These are phyloP conservation scores for Anthopleura sola DNA, from an alignment of 64 coral and sea anemone species.

Conservation along the genomic window DNA sequence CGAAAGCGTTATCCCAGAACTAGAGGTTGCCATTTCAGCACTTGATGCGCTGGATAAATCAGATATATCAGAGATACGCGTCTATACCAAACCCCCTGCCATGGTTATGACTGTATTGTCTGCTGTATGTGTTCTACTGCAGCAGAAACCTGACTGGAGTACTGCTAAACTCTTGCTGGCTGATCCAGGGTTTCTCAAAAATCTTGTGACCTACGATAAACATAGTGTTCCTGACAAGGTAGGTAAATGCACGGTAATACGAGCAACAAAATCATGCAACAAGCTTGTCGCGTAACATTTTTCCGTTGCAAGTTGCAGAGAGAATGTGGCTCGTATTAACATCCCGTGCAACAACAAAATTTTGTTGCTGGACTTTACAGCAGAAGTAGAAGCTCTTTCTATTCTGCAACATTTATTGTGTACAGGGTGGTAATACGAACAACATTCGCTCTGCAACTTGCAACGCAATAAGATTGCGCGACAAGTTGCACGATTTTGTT, in stretches of 20 bases:
- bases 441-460: no score
- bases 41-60: conserved; percentile 90
- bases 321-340: no score
- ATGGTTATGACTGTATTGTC: conserved; percentile 98
- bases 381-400: no score
- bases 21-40: conserved; percentile 68
- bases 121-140: conserved; percentile 83
- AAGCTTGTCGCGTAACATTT: no score
- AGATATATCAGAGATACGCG: conserved; percentile 94
- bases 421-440: no score
- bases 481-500: no score
- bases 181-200: conserved; percentile 88
- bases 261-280: no score
- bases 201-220: conserved; percentile 79
- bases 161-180: conserved; percentile 83
- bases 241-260: background rate
- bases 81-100: conserved; percentile 91
- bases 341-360: no score
- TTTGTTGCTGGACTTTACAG: no score
- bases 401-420: no score
- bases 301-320: no score
- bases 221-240: conserved; percentile 84
- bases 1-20: conserved; percentile 76
- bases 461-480: no score
- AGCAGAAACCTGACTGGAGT: conserved; percentile 96